Evolutionary conservation across 1,140 invertebrate species (phyloP).

Genomic region (Cyclina sinensis): DNA sequence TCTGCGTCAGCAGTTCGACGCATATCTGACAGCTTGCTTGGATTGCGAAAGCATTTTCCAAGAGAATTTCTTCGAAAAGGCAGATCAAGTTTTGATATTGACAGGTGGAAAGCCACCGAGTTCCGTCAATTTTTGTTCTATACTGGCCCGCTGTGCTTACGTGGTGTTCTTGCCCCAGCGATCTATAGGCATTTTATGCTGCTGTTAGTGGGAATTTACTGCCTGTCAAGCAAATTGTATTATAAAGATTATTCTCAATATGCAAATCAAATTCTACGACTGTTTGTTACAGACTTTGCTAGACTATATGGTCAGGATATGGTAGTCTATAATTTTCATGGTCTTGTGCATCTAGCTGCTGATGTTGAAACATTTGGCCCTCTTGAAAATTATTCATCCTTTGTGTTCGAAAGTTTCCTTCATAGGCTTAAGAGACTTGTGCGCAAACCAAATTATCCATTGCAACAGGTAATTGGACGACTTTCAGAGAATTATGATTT

Average conservation of each 20-base stretch:
- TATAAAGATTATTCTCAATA: slow-evolving; percentile 57
- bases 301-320: slow-evolving; percentile 56
- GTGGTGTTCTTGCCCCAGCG: not conserved
- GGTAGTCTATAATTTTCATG: slow-evolving; percentile 64
- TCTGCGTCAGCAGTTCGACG: slow-evolving; percentile 1
- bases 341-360: slow-evolving; percentile 46
- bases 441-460: slow-evolving; percentile 60
- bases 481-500: slow-evolving; percentile 48
- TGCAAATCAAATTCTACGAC: slow-evolving; percentile 38
- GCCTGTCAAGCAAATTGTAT: slow-evolving; percentile 68
- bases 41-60: slow-evolving; percentile 76
- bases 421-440: slow-evolving; percentile 54
- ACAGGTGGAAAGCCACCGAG: slow-evolving; percentile 87
- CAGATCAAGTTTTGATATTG: slow-evolving; percentile 81
- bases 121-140: slow-evolving; percentile 81
- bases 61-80: slow-evolving; percentile 86
- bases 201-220: slow-evolving; percentile 58
- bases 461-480: slow-evolving; percentile 60
- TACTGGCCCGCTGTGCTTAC: slow-evolving; percentile 59
- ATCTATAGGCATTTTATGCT: slow-evolving; percentile 65
- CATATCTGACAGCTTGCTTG: slow-evolving; percentile 61
- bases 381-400: slow-evolving; percentile 53
- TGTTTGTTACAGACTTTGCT: slow-evolving; percentile 56
- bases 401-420: slow-evolving; percentile 69
- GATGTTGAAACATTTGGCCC: slow-evolving; percentile 54